phyloP scores from a whole-genome alignment of 2,888 invertebrate species.

The Dicyrtomina minuta region DNA sequence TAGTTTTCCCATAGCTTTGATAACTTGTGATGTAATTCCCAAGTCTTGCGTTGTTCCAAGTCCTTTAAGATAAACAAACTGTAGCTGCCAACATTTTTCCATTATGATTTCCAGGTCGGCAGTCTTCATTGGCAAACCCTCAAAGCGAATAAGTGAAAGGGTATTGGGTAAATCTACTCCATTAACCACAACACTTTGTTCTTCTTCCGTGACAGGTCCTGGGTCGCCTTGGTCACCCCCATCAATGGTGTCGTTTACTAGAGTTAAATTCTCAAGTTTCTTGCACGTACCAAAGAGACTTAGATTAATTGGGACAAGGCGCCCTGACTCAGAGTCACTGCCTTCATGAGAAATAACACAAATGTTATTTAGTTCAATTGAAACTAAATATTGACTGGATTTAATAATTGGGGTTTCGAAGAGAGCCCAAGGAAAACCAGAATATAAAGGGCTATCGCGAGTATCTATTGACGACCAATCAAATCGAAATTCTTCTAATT shows the following conservation, averaged over 20 bases:
- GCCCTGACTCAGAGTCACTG: background rate
- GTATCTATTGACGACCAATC: constrained; percentile 20
- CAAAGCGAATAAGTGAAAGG: background rate
- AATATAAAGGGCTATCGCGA: too few relatives aligned
- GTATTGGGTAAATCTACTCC: constrained; percentile 2
- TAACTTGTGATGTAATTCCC: too few relatives aligned
- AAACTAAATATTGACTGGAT: constrained; percentile 8
- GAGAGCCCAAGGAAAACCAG: constrained; percentile 19
- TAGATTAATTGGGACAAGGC: constrained; percentile 6
- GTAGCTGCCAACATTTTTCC: background rate
- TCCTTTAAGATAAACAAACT: too few relatives aligned
- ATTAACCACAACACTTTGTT: constrained; percentile 15
- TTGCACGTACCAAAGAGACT: constrained; percentile 12
- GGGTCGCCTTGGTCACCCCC: background rate
- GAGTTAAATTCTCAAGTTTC: background rate
- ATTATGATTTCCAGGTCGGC: constrained; percentile 1
- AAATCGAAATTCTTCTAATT: constrained; percentile 20
- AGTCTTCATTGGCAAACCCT: constrained; percentile 9
- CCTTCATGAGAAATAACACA: constrained; percentile 4
- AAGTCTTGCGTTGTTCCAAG: too few relatives aligned
- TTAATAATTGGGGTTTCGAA: constrained; percentile 25
- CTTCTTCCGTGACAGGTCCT: background rate
- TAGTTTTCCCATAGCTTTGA: too few relatives aligned
- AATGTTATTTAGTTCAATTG: constrained; percentile 19
- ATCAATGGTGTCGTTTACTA: background rate